Percentiles rank a stretch among this genome's conserved stretches.
Conservation (phyloP, 2,888 invertebrate species). For the Pyrgus malvae region DNA sequence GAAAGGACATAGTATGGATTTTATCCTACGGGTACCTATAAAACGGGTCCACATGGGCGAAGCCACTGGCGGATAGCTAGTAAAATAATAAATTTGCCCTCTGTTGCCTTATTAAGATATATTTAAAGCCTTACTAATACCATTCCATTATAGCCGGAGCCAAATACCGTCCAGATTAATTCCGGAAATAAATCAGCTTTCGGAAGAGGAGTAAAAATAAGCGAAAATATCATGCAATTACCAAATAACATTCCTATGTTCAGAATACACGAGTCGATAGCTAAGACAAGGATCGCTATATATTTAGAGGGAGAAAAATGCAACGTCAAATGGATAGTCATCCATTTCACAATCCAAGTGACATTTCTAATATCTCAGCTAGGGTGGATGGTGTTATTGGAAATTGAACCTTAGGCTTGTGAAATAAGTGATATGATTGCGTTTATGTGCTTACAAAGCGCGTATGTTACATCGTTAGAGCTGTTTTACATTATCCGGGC, state of each 20-base stretch:
- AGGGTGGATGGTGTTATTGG: not conserved
- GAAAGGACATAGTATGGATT: too few species aligned
- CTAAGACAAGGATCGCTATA: slow-evolving; percentile 1
- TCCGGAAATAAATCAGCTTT: not conserved
- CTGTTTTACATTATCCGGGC: not conserved
- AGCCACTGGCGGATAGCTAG: too few species aligned
- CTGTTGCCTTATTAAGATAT: too few species aligned
- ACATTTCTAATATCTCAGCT: slow-evolving; percentile 25
- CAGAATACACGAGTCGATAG: slow-evolving; percentile 7
- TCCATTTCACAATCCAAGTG: slow-evolving; percentile 25
- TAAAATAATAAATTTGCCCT: too few species aligned
- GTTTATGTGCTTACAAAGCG: not conserved
- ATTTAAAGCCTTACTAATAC: too few species aligned
- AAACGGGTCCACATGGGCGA: too few species aligned
- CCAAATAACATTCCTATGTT: slow-evolving; percentile 18
- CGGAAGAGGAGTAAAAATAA: not conserved
- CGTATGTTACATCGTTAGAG: slow-evolving; percentile 16
- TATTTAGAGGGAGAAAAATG: slow-evolving; percentile 12
- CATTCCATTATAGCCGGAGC: not conserved
- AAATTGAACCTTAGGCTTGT: slow-evolving; percentile 4
- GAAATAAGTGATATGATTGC: slow-evolving; percentile 7
- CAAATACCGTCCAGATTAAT: not conserved
- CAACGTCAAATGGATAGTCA: slow-evolving; percentile 23
- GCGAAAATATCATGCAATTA: slow-evolving; percentile 7
- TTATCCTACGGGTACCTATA: too few species aligned